These are phyloP conservation scores for Palaemon carinicauda DNA, from an alignment of 1,140 invertebrate genomes.

Conservation along the genomic window DNA sequence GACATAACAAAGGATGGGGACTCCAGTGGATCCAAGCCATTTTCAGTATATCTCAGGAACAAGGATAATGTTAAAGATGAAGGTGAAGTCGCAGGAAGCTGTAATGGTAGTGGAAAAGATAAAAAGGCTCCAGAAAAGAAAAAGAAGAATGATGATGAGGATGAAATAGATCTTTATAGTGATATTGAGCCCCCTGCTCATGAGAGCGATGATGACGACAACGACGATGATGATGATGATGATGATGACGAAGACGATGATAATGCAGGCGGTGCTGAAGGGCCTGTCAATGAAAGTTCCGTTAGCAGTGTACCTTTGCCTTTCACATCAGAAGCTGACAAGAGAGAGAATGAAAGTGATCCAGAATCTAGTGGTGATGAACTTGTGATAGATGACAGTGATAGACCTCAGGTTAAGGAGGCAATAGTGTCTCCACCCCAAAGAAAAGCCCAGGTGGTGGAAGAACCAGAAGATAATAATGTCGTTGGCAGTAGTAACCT, in stretches of 20 bases:
- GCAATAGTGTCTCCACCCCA: constrained; percentile 64
- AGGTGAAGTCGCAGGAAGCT: constrained; percentile 62
- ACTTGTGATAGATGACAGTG: constrained; percentile 60
- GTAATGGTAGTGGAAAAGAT: constrained; percentile 60
- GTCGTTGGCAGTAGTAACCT: constrained; percentile 52
- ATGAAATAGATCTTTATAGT: constrained; percentile 49
- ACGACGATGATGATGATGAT: constrained; percentile 41
- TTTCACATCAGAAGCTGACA: constrained; percentile 21
- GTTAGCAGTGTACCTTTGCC: neutral
- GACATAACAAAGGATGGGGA: constrained; percentile 36
- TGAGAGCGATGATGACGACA: constrained; percentile 34
- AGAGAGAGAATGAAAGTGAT: constrained; percentile 53
- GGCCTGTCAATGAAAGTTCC: neutral
- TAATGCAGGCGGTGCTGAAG: neutral
- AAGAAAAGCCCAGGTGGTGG: constrained; percentile 60
- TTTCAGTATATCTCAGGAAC: constrained; percentile 32
- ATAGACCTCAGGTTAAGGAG: constrained; percentile 56
- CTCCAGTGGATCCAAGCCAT: constrained; percentile 28
- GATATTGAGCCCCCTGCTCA: constrained; percentile 49
- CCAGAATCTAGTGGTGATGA: constrained; percentile 59
- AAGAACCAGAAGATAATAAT: constrained; percentile 61
- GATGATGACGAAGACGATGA: constrained; percentile 45
- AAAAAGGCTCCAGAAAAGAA: constrained; percentile 37
- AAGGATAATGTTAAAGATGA: constrained; percentile 35
- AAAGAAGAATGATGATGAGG: constrained; percentile 52